These are phyloP conservation scores for Drosophila busckii DNA, from an alignment of 1,140 invertebrate genomes.

Conservation along the genomic window DNA sequence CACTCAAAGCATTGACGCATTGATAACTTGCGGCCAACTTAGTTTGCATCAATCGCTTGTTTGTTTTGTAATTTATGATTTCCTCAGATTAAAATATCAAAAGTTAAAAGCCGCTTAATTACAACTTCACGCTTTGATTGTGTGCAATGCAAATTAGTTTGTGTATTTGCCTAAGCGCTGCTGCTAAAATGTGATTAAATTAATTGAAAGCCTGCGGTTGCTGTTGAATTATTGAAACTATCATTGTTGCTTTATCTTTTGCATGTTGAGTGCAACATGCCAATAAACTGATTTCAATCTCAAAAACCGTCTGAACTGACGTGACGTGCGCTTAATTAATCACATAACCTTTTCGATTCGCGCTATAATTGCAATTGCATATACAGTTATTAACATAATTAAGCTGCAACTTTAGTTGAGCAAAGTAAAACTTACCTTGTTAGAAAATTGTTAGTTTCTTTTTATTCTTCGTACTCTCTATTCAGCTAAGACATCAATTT, in stretches of 20 bases:
- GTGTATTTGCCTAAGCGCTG: conserved; percentile 49
- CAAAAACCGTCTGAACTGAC: background rate
- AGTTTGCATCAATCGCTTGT: conserved; percentile 7
- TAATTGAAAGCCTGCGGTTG: conserved; percentile 47
- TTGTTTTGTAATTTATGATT: conserved; percentile 64
- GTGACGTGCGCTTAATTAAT: background rate
- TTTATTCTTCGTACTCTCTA: no score
- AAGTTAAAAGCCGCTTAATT: conserved; percentile 42
- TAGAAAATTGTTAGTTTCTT: no score
- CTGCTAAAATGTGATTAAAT: conserved; percentile 57
- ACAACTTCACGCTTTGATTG: conserved; percentile 24
- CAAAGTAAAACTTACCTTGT: no score
- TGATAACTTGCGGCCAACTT: conserved; percentile 38
- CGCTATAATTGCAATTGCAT: no score
- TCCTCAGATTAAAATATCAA: conserved; percentile 69
- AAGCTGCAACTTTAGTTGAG: no score
- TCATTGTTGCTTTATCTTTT: background rate
- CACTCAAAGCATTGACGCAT: conserved; percentile 15
- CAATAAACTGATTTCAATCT: conserved; percentile 8
- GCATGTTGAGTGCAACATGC: conserved; percentile 1
- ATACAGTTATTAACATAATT: no score
- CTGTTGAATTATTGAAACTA: background rate
- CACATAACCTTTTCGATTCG: no score
- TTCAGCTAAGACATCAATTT: no score
- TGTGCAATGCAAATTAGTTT: conserved; percentile 68